Conservation (phyloP, 35 echinoderm and acorn worm species). For the Apostichopus parvimensis region DNA sequence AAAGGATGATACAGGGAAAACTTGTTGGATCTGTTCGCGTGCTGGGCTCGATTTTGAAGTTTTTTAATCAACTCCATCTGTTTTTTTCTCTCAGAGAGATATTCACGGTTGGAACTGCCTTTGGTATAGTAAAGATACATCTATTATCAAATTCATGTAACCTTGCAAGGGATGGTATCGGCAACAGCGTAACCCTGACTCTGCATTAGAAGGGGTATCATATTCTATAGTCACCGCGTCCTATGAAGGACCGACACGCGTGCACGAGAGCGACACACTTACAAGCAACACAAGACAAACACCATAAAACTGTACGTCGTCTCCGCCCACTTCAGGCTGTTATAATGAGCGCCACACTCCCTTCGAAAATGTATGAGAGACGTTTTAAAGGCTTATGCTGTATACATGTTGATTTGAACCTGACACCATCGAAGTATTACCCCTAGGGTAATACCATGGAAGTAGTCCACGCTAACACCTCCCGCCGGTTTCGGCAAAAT, state of each 20-base stretch:
- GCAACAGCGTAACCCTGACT: not conserved
- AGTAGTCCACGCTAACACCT: too few relatives aligned
- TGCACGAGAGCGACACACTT: not conserved
- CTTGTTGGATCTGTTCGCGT: not conserved
- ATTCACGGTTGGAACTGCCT: not conserved
- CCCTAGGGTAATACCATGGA: too few relatives aligned
- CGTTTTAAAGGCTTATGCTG: not conserved
- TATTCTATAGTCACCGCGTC: not conserved
- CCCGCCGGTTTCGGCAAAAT: too few relatives aligned
- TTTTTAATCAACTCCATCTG: not conserved
- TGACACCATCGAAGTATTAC: too few relatives aligned
- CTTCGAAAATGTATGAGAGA: not conserved
- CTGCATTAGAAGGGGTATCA: not conserved
- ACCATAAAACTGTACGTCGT: not conserved
- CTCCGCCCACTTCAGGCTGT: not conserved
- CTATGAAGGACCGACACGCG: not conserved
- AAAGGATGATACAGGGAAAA: not conserved
- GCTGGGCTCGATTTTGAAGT: not conserved
- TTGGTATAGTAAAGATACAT: not conserved
- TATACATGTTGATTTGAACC: not conserved
- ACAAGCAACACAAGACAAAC: not conserved
- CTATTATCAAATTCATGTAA: not conserved
- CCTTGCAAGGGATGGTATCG: not conserved
- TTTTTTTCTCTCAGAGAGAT: not conserved
- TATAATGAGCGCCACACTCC: not conserved